phyloP scores from a whole-genome alignment of 2,797 vertebrate genomes.

The Xenentodon cancila region DNA sequence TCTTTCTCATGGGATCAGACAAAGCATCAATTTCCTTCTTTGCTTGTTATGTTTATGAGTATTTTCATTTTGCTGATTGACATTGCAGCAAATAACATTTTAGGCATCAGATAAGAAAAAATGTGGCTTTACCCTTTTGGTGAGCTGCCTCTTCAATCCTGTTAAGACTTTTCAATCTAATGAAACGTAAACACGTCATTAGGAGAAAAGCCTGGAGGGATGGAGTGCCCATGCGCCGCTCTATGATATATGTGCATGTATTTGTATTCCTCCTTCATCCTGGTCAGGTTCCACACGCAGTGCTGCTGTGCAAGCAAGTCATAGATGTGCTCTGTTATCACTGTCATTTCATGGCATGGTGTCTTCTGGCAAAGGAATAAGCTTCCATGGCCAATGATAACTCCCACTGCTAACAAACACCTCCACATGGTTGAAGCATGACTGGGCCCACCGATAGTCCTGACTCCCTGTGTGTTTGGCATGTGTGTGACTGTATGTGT shows the following conservation, averaged over 20 bases:
- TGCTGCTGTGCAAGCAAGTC: constrained; percentile 53
- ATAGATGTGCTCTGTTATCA: constrained; percentile 59
- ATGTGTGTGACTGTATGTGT: not conserved
- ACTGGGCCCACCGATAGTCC: constrained; percentile 54
- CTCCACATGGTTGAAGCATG: constrained; percentile 70
- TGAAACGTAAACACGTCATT: constrained; percentile 63
- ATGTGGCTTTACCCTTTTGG: constrained; percentile 34
- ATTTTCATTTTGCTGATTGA: constrained; percentile 58
- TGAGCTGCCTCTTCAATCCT: constrained; percentile 40
- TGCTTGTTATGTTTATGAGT: constrained; percentile 55
- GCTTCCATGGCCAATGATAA: constrained; percentile 71
- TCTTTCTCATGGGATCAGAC: constrained; percentile 41
- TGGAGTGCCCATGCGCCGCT: constrained; percentile 8
- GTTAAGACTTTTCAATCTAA: constrained; percentile 54
- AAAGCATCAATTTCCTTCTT: constrained; percentile 54
- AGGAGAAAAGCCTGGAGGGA: constrained; percentile 27
- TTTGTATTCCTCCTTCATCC: constrained; percentile 50
- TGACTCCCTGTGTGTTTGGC: constrained; percentile 19
- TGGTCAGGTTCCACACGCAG: constrained; percentile 41
- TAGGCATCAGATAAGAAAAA: constrained; percentile 52
- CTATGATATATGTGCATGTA: constrained; percentile 49
- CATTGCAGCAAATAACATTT: constrained; percentile 51
- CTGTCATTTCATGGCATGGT: constrained; percentile 60
- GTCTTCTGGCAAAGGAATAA: constrained; percentile 65
- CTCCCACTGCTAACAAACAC: constrained; percentile 70